Base-by-base conservation (phyloP, 2,888 invertebrate genomes). In the Agelastica alni region DNA sequence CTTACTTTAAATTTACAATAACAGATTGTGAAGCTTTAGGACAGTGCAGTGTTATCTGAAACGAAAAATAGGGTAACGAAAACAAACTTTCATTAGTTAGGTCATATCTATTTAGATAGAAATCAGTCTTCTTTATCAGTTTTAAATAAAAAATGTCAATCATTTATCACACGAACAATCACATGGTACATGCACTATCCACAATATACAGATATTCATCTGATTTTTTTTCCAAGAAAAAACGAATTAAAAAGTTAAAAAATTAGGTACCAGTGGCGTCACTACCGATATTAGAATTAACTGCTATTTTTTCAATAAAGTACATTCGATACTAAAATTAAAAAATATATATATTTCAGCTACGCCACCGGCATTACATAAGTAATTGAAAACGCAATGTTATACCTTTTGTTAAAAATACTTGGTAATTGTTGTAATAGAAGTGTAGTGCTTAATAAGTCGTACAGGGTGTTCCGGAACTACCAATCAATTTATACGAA, bases 71-170 rank as follows among this genome's bases (percentile, higher is more conserved):
- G 9, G 34, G 16, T 7, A 7, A 4, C 20, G 52, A 48, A 47
- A 51, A 54, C 37, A 58, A 30, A 36, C 41, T 20, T 52, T 39
- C 13, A 43, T 31, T 54, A 56, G 54, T 57, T 56, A 49, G 41
- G 39, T 49, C 48, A 49, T 41, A 49, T 49, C 54, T 58, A 59
- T 60, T 59, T 62, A 61, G 71, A 73, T 73, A 73, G 72, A 73
- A 73, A 74, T 75, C 75, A 75, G 75, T 75, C 75, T 75, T 75
- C 72, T 73, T 67, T 67, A 63, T 72, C 73, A 73, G 72, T 74
- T 71, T 68, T 66, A 67, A 67, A 69, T 65, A 58, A 60, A n/a
- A 69, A 68, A 67, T 67, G 47, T 56, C 51, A 51, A 51, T 51
- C 51, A 70, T 67, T 37, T 75, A 74, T 75, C 74, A 74, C 75